phyloP scores from a whole-genome alignment of 2,888 invertebrate species.

The Erebia palarica region DNA sequence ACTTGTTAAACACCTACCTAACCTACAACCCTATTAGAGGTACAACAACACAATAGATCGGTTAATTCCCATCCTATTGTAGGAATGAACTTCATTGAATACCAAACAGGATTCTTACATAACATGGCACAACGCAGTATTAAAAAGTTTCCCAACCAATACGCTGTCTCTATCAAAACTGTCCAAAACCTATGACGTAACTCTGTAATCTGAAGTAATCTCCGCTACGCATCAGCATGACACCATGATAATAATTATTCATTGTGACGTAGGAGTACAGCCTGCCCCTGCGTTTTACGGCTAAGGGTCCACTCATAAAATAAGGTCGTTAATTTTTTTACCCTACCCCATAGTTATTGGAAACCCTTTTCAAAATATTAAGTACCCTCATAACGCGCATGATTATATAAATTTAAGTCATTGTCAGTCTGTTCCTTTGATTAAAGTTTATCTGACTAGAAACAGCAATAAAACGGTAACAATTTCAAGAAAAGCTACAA shows the following conservation, averaged over 20 bases:
- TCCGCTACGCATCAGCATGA: constrained; percentile 74
- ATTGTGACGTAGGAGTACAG: constrained; percentile 63
- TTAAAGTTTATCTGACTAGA: not conserved
- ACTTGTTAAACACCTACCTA: no score
- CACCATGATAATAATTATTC: constrained; percentile 68
- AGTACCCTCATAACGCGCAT: constrained; percentile 2
- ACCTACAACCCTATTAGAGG: no score
- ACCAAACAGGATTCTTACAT: not conserved
- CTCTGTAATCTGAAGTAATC: constrained; percentile 45
- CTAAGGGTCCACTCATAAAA: constrained; percentile 57
- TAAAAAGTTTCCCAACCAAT: not conserved
- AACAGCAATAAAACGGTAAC: no score
- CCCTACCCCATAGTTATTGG: constrained; percentile 54
- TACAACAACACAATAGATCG: no score
- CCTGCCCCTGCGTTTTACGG: constrained; percentile 71
- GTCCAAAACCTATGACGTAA: constrained; percentile 54
- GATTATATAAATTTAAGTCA: not conserved
- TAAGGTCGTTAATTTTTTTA: constrained; percentile 62
- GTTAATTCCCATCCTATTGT: no score
- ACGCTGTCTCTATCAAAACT: not conserved
- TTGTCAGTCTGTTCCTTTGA: not conserved
- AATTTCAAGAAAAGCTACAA: no score
- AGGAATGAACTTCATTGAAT: not conserved
- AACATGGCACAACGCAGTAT: not conserved
- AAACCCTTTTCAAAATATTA: constrained; percentile 44